These are phyloP conservation scores for Psittacus erithacus DNA, from an alignment of 2,113 vertebrate genomes.

Conservation along the genomic window DNA sequence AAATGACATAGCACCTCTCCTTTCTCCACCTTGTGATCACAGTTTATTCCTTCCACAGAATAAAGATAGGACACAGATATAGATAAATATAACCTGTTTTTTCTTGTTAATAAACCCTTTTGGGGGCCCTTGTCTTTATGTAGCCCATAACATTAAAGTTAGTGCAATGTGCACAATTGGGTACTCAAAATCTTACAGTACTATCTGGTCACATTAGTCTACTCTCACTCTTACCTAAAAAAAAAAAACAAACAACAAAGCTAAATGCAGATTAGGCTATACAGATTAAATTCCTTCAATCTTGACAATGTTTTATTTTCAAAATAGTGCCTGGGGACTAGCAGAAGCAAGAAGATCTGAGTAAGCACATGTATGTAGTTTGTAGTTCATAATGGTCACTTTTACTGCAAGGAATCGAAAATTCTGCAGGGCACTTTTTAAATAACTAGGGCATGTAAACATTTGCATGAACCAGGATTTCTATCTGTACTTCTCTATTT, in stretches of 20 bases:
- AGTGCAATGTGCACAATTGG: not conserved
- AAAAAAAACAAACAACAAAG: not conserved
- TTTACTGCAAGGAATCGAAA: slow-evolving; percentile 43
- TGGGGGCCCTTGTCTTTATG: not conserved
- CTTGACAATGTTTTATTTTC: not conserved
- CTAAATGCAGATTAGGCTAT: not conserved
- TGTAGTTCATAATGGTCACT: not conserved
- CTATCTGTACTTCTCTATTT: slow-evolving; percentile 58
- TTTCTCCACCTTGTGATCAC: not conserved
- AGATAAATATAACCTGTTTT: not conserved
- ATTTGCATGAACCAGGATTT: slow-evolving; percentile 17
- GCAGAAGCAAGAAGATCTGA: not conserved
- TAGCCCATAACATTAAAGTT: not conserved
- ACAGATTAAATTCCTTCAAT: not conserved
- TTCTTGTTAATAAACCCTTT: not conserved
- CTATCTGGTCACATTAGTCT: not conserved
- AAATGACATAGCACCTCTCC: not conserved
- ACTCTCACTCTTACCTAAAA: not conserved
- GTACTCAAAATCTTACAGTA: not conserved
- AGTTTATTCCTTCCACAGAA: not conserved
- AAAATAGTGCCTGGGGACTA: not conserved
- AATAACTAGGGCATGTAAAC: slow-evolving; percentile 69
- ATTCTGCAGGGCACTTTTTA: slow-evolving; percentile 36
- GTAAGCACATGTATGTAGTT: not conserved
- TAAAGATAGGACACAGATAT: not conserved